Conservation (phyloP, 2,113 vertebrate species). For the Madoqua kirkii region DNA sequence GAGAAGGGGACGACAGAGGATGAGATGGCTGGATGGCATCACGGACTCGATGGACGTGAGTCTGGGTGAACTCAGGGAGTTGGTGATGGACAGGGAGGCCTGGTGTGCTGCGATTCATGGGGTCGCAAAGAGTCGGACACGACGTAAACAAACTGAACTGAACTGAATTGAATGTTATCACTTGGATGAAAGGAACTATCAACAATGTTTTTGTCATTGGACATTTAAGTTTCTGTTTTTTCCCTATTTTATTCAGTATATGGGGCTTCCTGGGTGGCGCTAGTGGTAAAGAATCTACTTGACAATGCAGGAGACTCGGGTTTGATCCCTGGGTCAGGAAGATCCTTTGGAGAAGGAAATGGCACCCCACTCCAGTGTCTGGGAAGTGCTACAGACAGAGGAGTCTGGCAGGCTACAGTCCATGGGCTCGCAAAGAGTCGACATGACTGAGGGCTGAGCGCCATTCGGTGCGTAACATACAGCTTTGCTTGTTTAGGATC, state of each 20-base stretch:
- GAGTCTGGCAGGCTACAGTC: no score
- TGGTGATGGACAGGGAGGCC: no score
- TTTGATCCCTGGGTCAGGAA: neutral
- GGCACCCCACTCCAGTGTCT: neutral
- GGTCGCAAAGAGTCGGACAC: no score
- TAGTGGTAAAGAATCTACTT: neutral
- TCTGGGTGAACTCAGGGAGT: no score
- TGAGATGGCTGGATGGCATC: no score
- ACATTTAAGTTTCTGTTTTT: neutral
- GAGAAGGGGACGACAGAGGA: no score
- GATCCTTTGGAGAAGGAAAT: neutral
- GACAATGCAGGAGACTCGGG: neutral
- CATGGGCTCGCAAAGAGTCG: no score
- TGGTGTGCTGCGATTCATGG: no score
- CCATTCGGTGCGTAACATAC: fast-evolving
- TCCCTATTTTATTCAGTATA: no score
- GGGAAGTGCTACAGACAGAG: neutral
- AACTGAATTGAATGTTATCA: neutral
- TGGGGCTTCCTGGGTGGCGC: neutral
- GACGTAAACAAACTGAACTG: no score
- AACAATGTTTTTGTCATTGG: neutral
- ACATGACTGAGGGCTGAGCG: neutral
- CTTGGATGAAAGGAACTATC: neutral
- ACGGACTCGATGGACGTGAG: no score
- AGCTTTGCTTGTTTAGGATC: neutral